These are phyloP conservation scores for Lindbergichthys nudifrons DNA, from an alignment of 2,797 vertebrate genomes.

Conservation along the genomic window DNA sequence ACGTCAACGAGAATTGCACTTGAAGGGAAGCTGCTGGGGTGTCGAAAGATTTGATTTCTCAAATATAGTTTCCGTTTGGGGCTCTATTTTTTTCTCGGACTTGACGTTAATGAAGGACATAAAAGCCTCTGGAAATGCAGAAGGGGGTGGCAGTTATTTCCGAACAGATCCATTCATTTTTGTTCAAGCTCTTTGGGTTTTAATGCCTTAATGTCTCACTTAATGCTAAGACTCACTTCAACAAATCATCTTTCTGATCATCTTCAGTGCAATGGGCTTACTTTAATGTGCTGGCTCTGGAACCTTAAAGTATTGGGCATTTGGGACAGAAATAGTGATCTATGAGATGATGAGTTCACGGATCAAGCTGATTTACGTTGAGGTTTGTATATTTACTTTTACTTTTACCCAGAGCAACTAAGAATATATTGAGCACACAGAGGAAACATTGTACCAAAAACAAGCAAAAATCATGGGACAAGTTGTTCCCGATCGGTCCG, in stretches of 20 bases:
- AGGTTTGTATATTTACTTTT: slow-evolving; percentile 18
- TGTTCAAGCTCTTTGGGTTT: slow-evolving; percentile 1
- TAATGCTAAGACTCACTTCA: slow-evolving; percentile 20
- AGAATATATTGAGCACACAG: background rate
- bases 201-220: slow-evolving; percentile 18
- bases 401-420: background rate
- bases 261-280: slow-evolving; percentile 4
- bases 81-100: slow-evolving; percentile 9
- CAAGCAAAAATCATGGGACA: background rate
- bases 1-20: slow-evolving; percentile 76
- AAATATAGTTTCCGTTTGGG: slow-evolving; percentile 64
- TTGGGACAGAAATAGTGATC: background rate
- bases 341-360: background rate
- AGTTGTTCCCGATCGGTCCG: background rate
- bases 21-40: slow-evolving; percentile 67
- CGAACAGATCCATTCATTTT: slow-evolving; percentile 46
- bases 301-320: slow-evolving; percentile 15
- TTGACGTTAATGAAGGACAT: slow-evolving; percentile 58
- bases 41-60: slow-evolving; percentile 74
- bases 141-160: slow-evolving; percentile 44
- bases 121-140: slow-evolving; percentile 60
- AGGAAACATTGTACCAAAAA: background rate
- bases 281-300: slow-evolving; percentile 8
- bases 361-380: slow-evolving; percentile 3
- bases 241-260: slow-evolving; percentile 33